Conservation (phyloP, 2,797 vertebrate genomes). For the Brotula barbata region DNA sequence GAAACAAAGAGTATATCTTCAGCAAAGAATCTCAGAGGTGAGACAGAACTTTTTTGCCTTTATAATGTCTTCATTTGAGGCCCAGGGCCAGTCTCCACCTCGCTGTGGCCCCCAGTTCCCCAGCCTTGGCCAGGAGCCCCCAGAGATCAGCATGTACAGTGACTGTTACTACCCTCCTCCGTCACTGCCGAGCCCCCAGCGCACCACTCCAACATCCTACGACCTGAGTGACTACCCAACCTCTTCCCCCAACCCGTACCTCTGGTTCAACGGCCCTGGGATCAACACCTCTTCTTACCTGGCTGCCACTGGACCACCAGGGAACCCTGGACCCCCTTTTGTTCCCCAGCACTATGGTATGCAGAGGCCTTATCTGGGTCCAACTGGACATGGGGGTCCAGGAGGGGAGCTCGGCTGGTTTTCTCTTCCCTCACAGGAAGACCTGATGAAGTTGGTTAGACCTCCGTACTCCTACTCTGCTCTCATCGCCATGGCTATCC, state of each 20-base stretch:
- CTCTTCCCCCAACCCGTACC: conserved; percentile 89
- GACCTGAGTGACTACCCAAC: conserved; percentile 87
- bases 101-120: conserved; percentile 96
- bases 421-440: conserved; percentile 95
- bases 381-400: conserved; percentile 75
- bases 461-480: conserved; percentile 98
- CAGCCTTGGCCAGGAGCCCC: conserved; percentile 93
- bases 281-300: conserved; percentile 79
- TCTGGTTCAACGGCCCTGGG: conserved; percentile 83
- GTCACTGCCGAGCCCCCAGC: conserved; percentile 90
- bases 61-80: conserved; percentile 92
- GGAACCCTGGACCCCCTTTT: conserved; percentile 83
- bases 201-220: conserved; percentile 84
- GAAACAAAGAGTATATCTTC: conserved; percentile 23
- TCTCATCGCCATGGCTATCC: conserved; percentile 98
- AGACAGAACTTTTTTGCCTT: conserved; percentile 31
- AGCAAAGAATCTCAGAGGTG: conserved; percentile 41
- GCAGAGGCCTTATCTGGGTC: conserved; percentile 90
- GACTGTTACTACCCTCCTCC: conserved; percentile 96
- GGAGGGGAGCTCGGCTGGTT: conserved; percentile 93
- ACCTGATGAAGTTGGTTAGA: conserved; percentile 96
- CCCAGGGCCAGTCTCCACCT: conserved; percentile 87
- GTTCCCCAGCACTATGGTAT: conserved; percentile 93
- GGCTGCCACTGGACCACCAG: conserved; percentile 67
- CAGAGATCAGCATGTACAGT: conserved; percentile 93